Conservation (phyloP, 2,113 vertebrate species). For the Tretioscincus oriximinensis region DNA sequence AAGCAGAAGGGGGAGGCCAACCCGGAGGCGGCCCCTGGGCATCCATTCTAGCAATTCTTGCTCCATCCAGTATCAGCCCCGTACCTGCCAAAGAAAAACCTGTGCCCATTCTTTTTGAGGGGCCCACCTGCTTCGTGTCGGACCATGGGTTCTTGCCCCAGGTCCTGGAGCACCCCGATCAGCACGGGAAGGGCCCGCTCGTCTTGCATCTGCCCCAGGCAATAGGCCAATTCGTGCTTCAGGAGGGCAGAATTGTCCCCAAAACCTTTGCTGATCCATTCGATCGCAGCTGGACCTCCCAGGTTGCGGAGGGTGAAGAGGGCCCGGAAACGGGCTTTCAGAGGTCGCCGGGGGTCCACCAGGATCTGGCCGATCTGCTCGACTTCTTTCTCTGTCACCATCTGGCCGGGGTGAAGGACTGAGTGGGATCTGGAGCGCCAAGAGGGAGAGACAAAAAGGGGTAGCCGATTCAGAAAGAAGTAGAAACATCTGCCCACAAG, state of each 20-base stretch:
- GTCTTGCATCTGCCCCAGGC: constrained; percentile 94
- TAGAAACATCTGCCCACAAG: too few species aligned
- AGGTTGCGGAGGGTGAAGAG: constrained; percentile 90
- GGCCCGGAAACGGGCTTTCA: constrained; percentile 86
- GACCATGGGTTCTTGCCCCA: constrained; percentile 89
- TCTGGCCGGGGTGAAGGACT: neutral
- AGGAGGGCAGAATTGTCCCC: constrained; percentile 85
- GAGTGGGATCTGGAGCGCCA: rapidly evolving
- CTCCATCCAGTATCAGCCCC: too few species aligned
- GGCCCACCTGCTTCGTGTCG: constrained; percentile 90
- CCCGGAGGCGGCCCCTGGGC: too few species aligned
- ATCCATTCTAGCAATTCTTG: too few species aligned
- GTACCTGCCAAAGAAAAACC: too few species aligned
- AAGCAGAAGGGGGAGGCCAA: too few species aligned
- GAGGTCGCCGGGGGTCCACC: constrained; percentile 71
- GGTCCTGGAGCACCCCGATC: constrained; percentile 77
- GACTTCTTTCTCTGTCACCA: constrained; percentile 71
- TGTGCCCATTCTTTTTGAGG: too few species aligned
- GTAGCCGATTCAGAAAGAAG: too few species aligned
- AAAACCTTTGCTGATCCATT: constrained; percentile 89
- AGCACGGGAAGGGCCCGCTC: constrained; percentile 79
- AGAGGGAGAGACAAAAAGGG: too few species aligned
- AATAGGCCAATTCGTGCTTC: constrained; percentile 94
- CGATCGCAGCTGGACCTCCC: constrained; percentile 79
- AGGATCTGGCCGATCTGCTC: constrained; percentile 76